Evolutionary conservation across 1,140 invertebrate genomes (phyloP).

Genomic region (Brachionus koreanus): DNA sequence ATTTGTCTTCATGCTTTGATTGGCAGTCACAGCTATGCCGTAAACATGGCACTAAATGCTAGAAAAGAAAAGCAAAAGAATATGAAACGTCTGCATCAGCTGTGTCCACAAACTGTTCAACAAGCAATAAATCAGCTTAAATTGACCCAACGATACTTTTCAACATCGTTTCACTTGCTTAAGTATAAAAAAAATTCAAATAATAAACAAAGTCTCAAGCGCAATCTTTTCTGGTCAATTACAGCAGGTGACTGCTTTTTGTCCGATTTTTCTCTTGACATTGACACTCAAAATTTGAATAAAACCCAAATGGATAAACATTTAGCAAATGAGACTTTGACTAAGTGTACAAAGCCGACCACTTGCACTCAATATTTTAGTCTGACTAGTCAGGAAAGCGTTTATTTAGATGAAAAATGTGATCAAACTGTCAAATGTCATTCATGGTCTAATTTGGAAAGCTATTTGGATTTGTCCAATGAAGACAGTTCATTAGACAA

Average conservation of each 20-base stretch:
- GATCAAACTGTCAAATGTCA: not conserved
- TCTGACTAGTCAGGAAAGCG: not conserved
- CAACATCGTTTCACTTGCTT: not conserved
- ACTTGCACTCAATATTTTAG: not conserved
- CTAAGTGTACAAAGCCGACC: too few species aligned
- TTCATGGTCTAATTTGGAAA: slow-evolving; percentile 8
- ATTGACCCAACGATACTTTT: slow-evolving; percentile 5
- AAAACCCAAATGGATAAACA: not conserved
- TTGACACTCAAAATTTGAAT: not conserved
- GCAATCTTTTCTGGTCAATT: slow-evolving; percentile 18
- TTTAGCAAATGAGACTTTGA: not conserved
- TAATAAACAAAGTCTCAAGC: not conserved
- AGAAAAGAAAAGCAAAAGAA: not conserved
- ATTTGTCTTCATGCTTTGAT: not conserved
- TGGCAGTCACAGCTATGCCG: not conserved
- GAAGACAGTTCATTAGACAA: not conserved
- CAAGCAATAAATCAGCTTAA: slow-evolving; percentile 8
- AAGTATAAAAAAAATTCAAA: not conserved
- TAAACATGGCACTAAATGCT: not conserved
- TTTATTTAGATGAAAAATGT: not conserved
- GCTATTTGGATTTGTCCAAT: not conserved
- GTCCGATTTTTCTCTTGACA: not conserved
- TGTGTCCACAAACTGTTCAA: slow-evolving; percentile 10
- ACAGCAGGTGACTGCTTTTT: slow-evolving; percentile 29
- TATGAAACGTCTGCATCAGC: slow-evolving; percentile 2